phyloP scores from a whole-genome alignment of 1,140 invertebrate species.

The Cherax destructor region DNA sequence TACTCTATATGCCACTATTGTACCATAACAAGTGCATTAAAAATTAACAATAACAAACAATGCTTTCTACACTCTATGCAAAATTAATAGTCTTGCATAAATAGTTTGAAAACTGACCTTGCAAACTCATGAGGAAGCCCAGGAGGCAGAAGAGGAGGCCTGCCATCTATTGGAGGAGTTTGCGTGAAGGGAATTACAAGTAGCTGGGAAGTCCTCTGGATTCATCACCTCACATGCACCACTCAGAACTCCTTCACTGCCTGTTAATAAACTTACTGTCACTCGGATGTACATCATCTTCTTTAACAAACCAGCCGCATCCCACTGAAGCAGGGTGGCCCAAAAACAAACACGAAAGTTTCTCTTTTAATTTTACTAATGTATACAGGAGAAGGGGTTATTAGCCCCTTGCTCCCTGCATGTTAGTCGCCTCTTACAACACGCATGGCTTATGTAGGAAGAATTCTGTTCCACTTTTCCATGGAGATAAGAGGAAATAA shows the following conservation, averaged over 20 bases:
- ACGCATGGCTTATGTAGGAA: too few species aligned
- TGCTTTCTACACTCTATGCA: not conserved
- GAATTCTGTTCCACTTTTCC: too few species aligned
- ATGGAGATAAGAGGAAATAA: too few species aligned
- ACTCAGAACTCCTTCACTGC: slow-evolving; percentile 57
- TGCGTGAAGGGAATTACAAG: slow-evolving; percentile 67
- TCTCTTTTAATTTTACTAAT: too few species aligned
- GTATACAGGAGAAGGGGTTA: too few species aligned
- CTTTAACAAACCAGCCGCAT: too few species aligned
- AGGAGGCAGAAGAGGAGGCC: slow-evolving; percentile 69
- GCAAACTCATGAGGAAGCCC: slow-evolving; percentile 70
- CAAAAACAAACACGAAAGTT: too few species aligned
- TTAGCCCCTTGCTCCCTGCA: too few species aligned
- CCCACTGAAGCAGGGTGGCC: too few species aligned
- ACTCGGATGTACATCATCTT: too few species aligned
- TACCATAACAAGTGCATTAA: not conserved
- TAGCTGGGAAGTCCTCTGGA: slow-evolving; percentile 69
- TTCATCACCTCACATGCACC: slow-evolving; percentile 68
- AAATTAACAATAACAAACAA: too few species aligned
- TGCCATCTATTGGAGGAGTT: slow-evolving; percentile 66
- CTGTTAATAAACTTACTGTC: slow-evolving; percentile 4
- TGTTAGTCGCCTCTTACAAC: too few species aligned
- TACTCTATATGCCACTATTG: not conserved
- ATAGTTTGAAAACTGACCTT: slow-evolving; percentile 41
- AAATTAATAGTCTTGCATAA: not conserved